phyloP scores from a whole-genome alignment of 1,140 invertebrate species.

The Cydia pomonella region DNA sequence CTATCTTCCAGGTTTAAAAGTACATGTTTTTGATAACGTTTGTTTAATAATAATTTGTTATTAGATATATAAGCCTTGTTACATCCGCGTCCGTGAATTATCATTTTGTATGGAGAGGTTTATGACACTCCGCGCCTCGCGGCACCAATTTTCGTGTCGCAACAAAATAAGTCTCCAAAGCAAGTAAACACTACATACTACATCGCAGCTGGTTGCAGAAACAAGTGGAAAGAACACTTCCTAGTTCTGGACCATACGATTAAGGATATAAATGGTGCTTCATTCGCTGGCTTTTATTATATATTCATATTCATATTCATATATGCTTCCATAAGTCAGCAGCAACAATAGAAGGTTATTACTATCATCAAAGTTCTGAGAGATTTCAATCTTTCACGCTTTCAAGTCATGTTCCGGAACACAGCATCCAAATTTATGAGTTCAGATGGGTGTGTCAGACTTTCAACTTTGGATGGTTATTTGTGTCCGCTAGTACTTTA shows the following conservation, averaged over 20 bases:
- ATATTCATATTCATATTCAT: too few relatives aligned
- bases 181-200: too few relatives aligned
- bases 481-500: conserved; percentile 76
- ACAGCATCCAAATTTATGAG: conserved; percentile 97
- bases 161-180: too few relatives aligned
- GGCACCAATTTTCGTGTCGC: too few relatives aligned
- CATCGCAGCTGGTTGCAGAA: too few relatives aligned
- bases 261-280: conserved; percentile 97
- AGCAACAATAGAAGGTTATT: conserved; percentile 97
- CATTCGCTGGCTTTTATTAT: conserved; percentile 98
- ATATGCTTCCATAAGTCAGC: conserved; percentile 98
- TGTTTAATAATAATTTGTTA: too few relatives aligned
- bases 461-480: conserved; percentile 65
- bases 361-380: conserved; percentile 97
- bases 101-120: too few relatives aligned
- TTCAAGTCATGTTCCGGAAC: conserved; percentile 95
- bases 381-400: conserved; percentile 96
- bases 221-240: conserved; percentile 98
- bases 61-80: too few relatives aligned
- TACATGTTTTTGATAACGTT: too few relatives aligned
- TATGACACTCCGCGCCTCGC: too few relatives aligned
- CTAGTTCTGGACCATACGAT: conserved; percentile 97
- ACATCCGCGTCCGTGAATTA: too few relatives aligned
- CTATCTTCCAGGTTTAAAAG: too few relatives aligned
- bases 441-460: conserved; percentile 88